Evolutionary conservation across 1,140 invertebrate species (phyloP).

Genomic region (Dreissena rostriformis): DNA sequence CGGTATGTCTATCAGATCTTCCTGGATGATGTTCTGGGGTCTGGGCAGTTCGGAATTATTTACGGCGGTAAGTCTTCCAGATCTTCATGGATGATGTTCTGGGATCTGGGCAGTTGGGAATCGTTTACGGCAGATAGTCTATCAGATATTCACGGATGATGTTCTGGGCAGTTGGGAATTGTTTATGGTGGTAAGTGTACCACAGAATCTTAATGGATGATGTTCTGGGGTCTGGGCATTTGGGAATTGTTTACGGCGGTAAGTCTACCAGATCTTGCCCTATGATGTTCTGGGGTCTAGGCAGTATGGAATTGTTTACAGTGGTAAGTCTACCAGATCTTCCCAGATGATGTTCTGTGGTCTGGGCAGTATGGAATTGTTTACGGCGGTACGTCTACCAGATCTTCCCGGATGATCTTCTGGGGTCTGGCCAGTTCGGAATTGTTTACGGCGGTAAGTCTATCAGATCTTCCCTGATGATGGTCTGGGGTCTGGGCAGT

Average conservation of each 20-base stretch:
- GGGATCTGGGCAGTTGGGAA: conserved; percentile 99
- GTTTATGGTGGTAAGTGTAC: conserved; percentile 92
- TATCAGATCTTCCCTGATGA: conserved; percentile 97
- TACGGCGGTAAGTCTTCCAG: too few relatives aligned
- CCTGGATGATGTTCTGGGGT: too few relatives aligned
- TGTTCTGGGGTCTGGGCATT: conserved; percentile 95
- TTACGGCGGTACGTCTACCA: conserved; percentile 79
- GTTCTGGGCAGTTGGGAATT: conserved; percentile 99
- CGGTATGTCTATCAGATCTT: conserved; percentile 84
- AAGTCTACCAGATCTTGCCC: conserved; percentile 92
- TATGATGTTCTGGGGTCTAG: conserved; percentile 98
- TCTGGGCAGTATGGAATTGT: too few relatives aligned
- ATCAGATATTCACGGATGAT: conserved; percentile 97
- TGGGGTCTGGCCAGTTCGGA: conserved; percentile 94
- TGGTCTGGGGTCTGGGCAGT: conserved; percentile 98
- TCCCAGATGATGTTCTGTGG: conserved; percentile 87
- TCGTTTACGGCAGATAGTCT: conserved; percentile 94
- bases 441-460: conserved; percentile 71
- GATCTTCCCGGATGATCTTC: conserved; percentile 97
- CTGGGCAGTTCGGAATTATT: too few relatives aligned
- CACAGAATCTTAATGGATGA: too few relatives aligned
- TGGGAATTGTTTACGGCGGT: conserved; percentile 82
- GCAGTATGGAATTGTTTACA: conserved; percentile 83
- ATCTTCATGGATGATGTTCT: conserved; percentile 98
- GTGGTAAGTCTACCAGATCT: conserved; percentile 88